Conservation (phyloP, 1,140 invertebrate genomes). For the Ridgeia piscesae region DNA sequence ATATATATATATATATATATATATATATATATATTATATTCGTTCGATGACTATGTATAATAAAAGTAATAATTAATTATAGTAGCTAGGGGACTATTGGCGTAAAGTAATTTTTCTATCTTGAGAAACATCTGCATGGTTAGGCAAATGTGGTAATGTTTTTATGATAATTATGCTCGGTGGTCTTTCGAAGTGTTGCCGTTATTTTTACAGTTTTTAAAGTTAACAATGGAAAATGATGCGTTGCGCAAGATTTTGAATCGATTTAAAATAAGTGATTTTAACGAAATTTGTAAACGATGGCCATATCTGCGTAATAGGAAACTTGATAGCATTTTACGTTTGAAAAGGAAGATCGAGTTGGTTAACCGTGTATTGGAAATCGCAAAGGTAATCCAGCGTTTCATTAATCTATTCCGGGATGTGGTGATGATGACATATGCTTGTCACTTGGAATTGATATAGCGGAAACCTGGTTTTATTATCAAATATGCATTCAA, state of each 20-base stretch:
- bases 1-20: no score
- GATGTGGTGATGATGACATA: no score
- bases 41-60: no score
- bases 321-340: not conserved
- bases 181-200: not conserved
- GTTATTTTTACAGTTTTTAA: not conserved
- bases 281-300: not conserved
- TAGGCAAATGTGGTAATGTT: not conserved
- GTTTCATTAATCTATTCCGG: not conserved
- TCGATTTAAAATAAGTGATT: slow-evolving; percentile 6
- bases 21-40: no score
- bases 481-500: not conserved
- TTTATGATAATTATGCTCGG: not conserved
- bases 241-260: not conserved
- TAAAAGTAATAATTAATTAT: no score
- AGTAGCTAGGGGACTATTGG: not conserved
- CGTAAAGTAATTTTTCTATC: not conserved
- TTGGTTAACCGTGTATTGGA: not conserved
- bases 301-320: not conserved
- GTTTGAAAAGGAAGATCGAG: not conserved
- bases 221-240: not conserved
- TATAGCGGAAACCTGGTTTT: not conserved
- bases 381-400: not conserved
- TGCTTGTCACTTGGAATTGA: no score
- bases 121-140: not conserved